These are phyloP conservation scores for Oscarella lobularis DNA, from an alignment of 37 sponge, comb jelly and placozoan species.

Conservation along the genomic window DNA sequence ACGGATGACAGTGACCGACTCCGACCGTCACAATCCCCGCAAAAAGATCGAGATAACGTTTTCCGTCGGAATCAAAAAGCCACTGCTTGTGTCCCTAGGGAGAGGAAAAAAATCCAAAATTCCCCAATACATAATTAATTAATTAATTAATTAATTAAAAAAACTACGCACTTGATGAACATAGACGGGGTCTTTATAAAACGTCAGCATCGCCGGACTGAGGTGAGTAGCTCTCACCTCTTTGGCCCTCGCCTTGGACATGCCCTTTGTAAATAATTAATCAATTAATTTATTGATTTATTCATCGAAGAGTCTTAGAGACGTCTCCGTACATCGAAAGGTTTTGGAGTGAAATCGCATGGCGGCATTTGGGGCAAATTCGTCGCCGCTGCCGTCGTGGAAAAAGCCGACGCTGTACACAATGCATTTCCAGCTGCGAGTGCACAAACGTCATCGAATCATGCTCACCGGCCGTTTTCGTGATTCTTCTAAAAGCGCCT, in stretches of 20 bases:
- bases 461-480: no score
- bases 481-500: no score
- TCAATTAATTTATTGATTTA: no score
- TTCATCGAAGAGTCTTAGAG: no score
- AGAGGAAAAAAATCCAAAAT: neutral
- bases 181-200: slow-evolving; percentile 64
- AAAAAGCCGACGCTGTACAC: no score
- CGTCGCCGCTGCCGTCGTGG: no score
- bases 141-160: slow-evolving; percentile 2
- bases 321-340: neutral
- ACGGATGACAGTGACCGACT: slow-evolving; percentile 93
- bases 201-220: slow-evolving; percentile 46
- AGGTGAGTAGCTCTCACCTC: slow-evolving; percentile 33
- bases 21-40: slow-evolving; percentile 87
- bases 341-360: neutral
- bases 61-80: slow-evolving; percentile 72
- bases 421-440: no score
- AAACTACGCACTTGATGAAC: slow-evolving; percentile 49
- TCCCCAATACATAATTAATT: neutral
- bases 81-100: slow-evolving; percentile 80
- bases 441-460: no score
- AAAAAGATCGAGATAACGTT: slow-evolving; percentile 78
- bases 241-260: slow-evolving; percentile 25
- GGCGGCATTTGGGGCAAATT: neutral
- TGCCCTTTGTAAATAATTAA: no score